Evolutionary conservation across 2,797 vertebrate species (phyloP).

Genomic region (Tenualosa ilisha): DNA sequence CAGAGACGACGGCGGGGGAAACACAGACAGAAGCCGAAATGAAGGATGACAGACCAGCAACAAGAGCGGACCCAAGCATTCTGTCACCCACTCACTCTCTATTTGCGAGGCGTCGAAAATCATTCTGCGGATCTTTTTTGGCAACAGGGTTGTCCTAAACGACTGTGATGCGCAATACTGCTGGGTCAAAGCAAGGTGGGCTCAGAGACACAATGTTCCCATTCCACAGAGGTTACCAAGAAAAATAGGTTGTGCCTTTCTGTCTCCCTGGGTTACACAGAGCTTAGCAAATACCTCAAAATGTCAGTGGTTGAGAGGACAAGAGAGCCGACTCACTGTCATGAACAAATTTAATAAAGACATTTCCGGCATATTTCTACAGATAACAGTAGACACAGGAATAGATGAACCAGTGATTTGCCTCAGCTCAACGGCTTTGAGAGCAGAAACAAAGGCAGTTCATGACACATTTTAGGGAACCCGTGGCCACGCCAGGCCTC

Average conservation of each 20-base stretch:
- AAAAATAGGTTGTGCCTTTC: neutral
- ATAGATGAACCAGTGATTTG: neutral
- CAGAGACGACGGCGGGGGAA: neutral
- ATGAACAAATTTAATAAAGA: neutral
- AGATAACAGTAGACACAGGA: neutral
- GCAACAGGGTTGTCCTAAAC: neutral
- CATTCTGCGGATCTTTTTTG: constrained; percentile 6
- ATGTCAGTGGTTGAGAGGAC: neutral
- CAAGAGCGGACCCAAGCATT: neutral
- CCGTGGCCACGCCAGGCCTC: neutral
- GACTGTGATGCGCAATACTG: neutral
- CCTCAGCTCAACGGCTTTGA: neutral
- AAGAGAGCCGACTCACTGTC: too few species aligned
- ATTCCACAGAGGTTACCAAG: neutral
- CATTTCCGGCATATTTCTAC: neutral
- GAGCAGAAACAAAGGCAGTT: neutral
- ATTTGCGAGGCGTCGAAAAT: neutral
- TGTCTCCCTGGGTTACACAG: neutral
- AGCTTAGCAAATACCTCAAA: neutral
- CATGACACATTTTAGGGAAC: neutral
- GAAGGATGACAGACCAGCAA: neutral
- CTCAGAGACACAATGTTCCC: neutral
- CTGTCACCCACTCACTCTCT: neutral
- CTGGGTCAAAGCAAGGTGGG: neutral
- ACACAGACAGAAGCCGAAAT: neutral